Percentiles rank a stretch among this genome's conserved stretches.
These are phyloP conservation scores for Tachysurus fulvidraco DNA, from an alignment of 2,113 vertebrate genomes.

Conservation along the genomic window DNA sequence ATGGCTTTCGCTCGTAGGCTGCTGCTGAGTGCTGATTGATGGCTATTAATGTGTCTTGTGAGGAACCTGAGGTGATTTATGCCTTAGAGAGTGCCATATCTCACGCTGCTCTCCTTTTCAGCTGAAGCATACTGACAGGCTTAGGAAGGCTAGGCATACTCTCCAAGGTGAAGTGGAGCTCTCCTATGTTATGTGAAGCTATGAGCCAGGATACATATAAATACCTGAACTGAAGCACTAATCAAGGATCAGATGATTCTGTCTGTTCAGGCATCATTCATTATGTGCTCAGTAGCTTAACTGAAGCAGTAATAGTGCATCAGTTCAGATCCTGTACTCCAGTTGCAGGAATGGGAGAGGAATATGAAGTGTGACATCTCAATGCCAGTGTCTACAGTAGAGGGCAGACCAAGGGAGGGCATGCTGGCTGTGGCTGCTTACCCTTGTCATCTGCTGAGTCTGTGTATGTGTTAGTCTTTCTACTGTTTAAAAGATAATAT, in stretches of 20 bases:
- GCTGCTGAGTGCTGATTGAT: slow-evolving; percentile 43
- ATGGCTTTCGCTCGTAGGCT: slow-evolving; percentile 38
- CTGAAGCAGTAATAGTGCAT: slow-evolving; percentile 10
- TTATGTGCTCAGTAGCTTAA: not conserved
- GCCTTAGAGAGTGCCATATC: slow-evolving; percentile 29
- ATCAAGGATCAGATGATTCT: not conserved
- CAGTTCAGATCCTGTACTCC: slow-evolving; percentile 17
- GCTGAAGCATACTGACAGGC: slow-evolving; percentile 29
- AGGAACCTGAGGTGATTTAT: slow-evolving; percentile 46
- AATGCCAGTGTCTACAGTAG: slow-evolving; percentile 27
- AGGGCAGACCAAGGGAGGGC: slow-evolving; percentile 9
- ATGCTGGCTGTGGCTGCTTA: slow-evolving; percentile 29
- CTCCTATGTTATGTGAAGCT: slow-evolving; percentile 19
- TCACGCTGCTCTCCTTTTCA: slow-evolving; percentile 41
- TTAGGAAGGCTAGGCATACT: slow-evolving; percentile 9
- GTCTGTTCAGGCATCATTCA: slow-evolving; percentile 10
- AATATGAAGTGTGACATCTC: slow-evolving; percentile 45
- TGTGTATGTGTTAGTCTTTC: not conserved
- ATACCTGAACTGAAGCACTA: slow-evolving; percentile 18
- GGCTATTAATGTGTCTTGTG: slow-evolving; percentile 41
- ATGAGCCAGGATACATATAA: not conserved
- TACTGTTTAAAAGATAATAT: not conserved
- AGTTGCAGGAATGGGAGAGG: slow-evolving; percentile 33
- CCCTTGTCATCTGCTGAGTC: not conserved
- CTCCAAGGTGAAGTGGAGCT: slow-evolving; percentile 21